Conservation (phyloP, 2,113 vertebrate species). For the Sylvietta virens region DNA sequence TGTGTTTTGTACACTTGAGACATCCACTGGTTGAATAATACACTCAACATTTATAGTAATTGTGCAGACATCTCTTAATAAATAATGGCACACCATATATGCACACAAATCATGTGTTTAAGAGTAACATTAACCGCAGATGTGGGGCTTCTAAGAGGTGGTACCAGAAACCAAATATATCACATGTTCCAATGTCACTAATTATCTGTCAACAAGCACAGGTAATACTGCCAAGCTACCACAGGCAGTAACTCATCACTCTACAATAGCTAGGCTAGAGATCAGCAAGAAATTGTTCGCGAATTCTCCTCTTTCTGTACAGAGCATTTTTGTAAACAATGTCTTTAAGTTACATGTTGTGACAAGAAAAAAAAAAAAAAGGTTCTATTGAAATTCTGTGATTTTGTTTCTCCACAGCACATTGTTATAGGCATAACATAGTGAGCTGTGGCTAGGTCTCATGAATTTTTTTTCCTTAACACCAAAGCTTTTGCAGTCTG, state of each 20-base stretch:
- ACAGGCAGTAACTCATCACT: not conserved
- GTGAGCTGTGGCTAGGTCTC: not conserved
- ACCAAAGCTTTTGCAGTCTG: not conserved
- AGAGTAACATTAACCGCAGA: not conserved
- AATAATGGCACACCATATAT: not conserved
- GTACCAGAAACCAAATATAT: not conserved
- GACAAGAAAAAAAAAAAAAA: not conserved
- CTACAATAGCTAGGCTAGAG: not conserved
- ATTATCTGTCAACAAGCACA: not conserved
- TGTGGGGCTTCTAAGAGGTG: not conserved
- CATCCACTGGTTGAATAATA: not conserved
- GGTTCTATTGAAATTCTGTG: not conserved
- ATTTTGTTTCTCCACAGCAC: not conserved
- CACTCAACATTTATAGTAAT: not conserved
- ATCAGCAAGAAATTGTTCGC: not conserved
- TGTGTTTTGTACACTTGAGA: conserved; percentile 1
- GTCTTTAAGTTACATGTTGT: not conserved
- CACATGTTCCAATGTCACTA: not conserved
- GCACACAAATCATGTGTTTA: not conserved
- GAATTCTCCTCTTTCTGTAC: not conserved
- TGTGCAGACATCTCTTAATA: not conserved
- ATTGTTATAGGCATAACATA: not conserved
- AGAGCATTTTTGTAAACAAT: not conserved
- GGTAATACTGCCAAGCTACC: not conserved
- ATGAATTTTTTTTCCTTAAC: not conserved